phyloP scores from a whole-genome alignment of 2,888 invertebrate genomes.

The Polia nebulosa region DNA sequence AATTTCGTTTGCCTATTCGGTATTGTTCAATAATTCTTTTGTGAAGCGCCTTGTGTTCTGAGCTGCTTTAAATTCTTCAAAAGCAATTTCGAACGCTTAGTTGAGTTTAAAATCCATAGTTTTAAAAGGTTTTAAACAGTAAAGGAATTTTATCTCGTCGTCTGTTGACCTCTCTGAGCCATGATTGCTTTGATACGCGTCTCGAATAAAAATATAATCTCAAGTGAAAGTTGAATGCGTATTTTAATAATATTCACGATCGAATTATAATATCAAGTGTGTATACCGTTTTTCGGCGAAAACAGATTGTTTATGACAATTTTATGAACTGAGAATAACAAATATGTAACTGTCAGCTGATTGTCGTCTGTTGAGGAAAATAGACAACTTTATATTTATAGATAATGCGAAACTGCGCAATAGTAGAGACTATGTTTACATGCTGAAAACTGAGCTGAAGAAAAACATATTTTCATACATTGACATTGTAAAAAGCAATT shows the following conservation, averaged over 20 bases:
- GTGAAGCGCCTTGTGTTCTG: conserved; percentile 15
- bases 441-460: conserved; percentile 27
- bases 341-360: conserved; percentile 46
- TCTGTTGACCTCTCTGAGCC: conserved; percentile 69
- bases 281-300: conserved; percentile 16
- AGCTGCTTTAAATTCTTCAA: conserved; percentile 37
- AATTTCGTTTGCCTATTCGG: conserved; percentile 35
- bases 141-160: conserved; percentile 64
- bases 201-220: conserved; percentile 68
- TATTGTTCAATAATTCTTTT: conserved; percentile 61
- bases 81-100: conserved; percentile 43
- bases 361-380: conserved; percentile 39
- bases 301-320: conserved; percentile 7
- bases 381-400: conserved; percentile 37
- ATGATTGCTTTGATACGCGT: conserved; percentile 56
- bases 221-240: conserved; percentile 69
- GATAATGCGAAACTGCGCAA: conserved; percentile 42
- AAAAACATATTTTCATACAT: conserved; percentile 31
- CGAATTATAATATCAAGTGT: conserved; percentile 12
- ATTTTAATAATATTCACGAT: conserved; percentile 49
- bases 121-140: conserved; percentile 41
- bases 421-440: conserved; percentile 29
- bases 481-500: conserved; percentile 21
- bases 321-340: conserved; percentile 17
- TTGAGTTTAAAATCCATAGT: conserved; percentile 33